These are phyloP conservation scores for Xestia sexstrigata DNA, from an alignment of 2,888 invertebrate genomes.

Conservation along the genomic window DNA sequence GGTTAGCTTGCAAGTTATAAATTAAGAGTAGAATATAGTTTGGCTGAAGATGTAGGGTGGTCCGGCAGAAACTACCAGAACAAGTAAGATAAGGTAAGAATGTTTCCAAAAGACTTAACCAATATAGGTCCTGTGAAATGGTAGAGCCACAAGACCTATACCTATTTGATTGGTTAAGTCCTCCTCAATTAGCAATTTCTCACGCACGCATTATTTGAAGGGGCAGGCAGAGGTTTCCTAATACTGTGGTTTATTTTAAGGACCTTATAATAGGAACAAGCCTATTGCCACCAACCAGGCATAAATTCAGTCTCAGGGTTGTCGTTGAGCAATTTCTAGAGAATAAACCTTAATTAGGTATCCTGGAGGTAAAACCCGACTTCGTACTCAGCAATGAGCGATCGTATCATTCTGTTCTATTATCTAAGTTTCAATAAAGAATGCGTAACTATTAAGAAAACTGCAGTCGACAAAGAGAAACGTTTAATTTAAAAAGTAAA, in stretches of 20 bases:
- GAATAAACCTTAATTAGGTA: background rate
- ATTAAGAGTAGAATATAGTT: background rate
- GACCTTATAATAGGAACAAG: background rate
- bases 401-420: background rate
- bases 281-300: too few species aligned
- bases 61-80: background rate
- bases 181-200: background rate
- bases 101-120: background rate
- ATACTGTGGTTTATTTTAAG: background rate
- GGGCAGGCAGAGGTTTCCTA: too few species aligned
- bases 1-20: background rate
- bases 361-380: background rate
- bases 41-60: background rate
- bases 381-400: background rate
- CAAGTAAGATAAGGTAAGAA: background rate
- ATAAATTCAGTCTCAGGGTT: background rate
- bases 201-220: too few species aligned
- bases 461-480: constrained; percentile 14
- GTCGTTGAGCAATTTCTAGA: background rate
- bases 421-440: background rate
- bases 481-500: constrained; percentile 22
- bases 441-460: constrained; percentile 4
- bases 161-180: too few species aligned
- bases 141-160: too few species aligned
- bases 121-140: background rate